Conservation (phyloP, 2,113 vertebrate genomes). For the Apteryx owenii region DNA sequence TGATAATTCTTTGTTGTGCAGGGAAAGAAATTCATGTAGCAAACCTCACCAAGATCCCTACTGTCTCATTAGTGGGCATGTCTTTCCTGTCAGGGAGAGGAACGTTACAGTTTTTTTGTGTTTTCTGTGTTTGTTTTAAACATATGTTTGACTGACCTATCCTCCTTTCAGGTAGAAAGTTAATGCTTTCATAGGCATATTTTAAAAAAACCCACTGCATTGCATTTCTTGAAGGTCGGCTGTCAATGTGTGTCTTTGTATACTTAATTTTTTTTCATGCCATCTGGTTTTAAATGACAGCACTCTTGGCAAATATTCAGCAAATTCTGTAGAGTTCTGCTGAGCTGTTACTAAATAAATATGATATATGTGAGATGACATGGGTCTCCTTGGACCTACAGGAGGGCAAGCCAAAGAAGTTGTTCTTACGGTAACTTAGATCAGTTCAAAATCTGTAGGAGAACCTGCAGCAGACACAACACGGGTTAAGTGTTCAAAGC, state of each 20-base stretch:
- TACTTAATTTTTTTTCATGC: neutral
- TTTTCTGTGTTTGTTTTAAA: neutral
- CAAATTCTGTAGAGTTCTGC: neutral
- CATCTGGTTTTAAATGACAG: neutral
- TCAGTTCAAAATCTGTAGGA: neutral
- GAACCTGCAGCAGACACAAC: neutral
- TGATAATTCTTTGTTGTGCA: neutral
- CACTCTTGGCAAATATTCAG: neutral
- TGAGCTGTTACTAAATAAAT: neutral
- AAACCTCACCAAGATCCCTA: neutral
- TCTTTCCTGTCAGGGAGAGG: neutral
- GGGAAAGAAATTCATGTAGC: neutral
- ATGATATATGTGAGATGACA: neutral
- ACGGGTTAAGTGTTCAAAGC: neutral
- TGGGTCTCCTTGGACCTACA: fast-evolving
- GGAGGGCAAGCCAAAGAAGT: neutral
- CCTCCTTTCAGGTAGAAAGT: neutral
- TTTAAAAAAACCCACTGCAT: neutral
- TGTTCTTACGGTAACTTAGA: neutral
- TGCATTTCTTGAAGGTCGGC: neutral
- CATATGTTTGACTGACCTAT: neutral
- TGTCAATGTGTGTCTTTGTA: neutral
- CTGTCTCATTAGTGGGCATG: neutral
- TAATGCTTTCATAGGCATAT: neutral
- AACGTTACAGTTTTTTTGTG: neutral